phyloP scores from a whole-genome alignment of 1,140 invertebrate species.

The Himalopsyche phryganea region DNA sequence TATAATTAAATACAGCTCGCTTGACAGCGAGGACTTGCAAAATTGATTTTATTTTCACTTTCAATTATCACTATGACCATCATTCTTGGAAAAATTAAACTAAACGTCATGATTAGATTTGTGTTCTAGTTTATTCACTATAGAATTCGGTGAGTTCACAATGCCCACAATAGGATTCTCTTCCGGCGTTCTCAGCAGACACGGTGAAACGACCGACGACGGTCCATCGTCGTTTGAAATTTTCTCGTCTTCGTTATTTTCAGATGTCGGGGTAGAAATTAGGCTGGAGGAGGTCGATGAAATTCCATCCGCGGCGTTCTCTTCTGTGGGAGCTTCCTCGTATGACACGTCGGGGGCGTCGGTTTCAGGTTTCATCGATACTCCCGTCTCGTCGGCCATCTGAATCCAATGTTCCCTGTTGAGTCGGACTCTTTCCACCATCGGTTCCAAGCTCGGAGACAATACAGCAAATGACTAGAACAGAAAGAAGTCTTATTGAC shows the following conservation, averaged over 20 bases:
- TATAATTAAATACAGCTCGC: not conserved
- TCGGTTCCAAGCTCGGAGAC: slow-evolving; percentile 70
- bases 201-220: not conserved
- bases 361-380: slow-evolving; percentile 28
- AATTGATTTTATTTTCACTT: not conserved
- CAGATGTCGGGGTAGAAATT: slow-evolving; percentile 1
- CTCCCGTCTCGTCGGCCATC: slow-evolving; percentile 56
- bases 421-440: slow-evolving; percentile 77
- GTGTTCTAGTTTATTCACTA: slow-evolving; percentile 27
- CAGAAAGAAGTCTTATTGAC: slow-evolving; percentile 12
- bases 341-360: not conserved
- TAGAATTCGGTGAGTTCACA: slow-evolving; percentile 11
- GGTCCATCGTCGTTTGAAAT: slow-evolving; percentile 5
- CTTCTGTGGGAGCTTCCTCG: not conserved
- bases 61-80: not conserved
- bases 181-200: slow-evolving; percentile 16
- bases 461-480: slow-evolving; percentile 79
- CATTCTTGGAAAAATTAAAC: slow-evolving; percentile 16
- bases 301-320: not conserved
- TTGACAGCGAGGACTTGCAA: not conserved
- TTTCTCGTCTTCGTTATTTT: slow-evolving; percentile 20
- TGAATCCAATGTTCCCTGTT: slow-evolving; percentile 83
- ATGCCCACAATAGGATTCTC: slow-evolving; percentile 32
- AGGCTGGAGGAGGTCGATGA: not conserved
- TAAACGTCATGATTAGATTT: slow-evolving; percentile 31